These are phyloP conservation scores for Chitala chitala DNA, from an alignment of 2,113 vertebrate species.

Conservation along the genomic window DNA sequence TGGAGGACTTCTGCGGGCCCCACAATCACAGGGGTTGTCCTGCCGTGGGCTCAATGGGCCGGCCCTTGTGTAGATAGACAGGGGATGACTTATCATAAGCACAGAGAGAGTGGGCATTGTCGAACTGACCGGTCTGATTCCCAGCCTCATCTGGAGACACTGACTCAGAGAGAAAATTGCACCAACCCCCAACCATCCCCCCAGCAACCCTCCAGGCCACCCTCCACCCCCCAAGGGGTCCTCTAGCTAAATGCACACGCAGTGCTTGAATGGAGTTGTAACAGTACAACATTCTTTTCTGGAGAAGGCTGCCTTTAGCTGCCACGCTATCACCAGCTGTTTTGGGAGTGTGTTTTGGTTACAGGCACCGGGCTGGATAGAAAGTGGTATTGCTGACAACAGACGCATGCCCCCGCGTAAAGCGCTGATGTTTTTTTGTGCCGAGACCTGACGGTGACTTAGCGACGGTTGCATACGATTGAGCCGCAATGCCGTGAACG, in stretches of 20 bases:
- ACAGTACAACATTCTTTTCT: not conserved
- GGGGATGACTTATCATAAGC: conserved; percentile 68
- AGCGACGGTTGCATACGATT: too few relatives aligned
- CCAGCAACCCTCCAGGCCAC: not conserved
- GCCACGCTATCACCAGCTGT: not conserved
- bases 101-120: conserved; percentile 50
- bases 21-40: conserved; percentile 67
- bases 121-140: conserved; percentile 67
- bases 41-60: conserved; percentile 64
- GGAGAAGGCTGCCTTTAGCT: not conserved
- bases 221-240: not conserved
- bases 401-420: not conserved
- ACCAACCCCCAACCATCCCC: conserved; percentile 36
- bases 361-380: not conserved
- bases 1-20: conserved; percentile 44
- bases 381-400: too few relatives aligned
- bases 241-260: not conserved
- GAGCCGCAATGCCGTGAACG: too few relatives aligned
- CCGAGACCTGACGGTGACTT: too few relatives aligned
- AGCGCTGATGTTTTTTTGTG: too few relatives aligned
- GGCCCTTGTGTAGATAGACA: conserved; percentile 58
- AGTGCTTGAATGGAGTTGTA: not conserved
- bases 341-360: not conserved
- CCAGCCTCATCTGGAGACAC: conserved; percentile 69
- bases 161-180: conserved; percentile 65